Evolutionary conservation across 2,113 vertebrate species (phyloP).

Genomic region (Zeus faber): DNA sequence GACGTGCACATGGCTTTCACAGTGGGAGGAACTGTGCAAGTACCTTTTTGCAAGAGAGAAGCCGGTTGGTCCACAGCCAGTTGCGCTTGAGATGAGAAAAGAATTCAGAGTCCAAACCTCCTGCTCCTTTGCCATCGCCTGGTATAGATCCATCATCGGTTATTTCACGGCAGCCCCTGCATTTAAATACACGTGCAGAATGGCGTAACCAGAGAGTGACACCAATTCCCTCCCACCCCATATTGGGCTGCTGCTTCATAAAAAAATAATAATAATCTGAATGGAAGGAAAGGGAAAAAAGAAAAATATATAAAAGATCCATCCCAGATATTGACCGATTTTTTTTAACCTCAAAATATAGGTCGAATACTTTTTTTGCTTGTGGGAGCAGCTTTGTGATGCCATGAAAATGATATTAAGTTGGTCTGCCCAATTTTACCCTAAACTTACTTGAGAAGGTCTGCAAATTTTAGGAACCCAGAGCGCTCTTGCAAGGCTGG

Average conservation of each 20-base stretch:
- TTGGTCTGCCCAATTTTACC: not conserved
- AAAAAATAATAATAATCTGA: not conserved
- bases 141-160: constrained; percentile 84
- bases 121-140: constrained; percentile 88
- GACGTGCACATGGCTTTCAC: no score
- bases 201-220: no score
- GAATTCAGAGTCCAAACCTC: constrained; percentile 89
- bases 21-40: not conserved
- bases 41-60: constrained; percentile 80
- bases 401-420: no score
- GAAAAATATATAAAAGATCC: not conserved
- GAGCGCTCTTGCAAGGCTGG: constrained; percentile 39
- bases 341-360: not conserved
- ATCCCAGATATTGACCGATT: no score
- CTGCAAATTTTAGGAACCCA: constrained; percentile 39
- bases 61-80: constrained; percentile 94
- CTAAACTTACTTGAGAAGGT: constrained; percentile 58
- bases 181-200: no score
- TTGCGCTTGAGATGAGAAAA: constrained; percentile 94
- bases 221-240: no score
- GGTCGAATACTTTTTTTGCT: not conserved
- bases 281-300: not conserved
- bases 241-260: no score
- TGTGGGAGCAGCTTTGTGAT: no score
- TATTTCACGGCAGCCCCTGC: constrained; percentile 81